Percentiles rank a stretch among this genome's conserved stretches.
These are phyloP conservation scores for Syrphus vitripennis DNA, from an alignment of 2,888 invertebrate species.

Conservation along the genomic window DNA sequence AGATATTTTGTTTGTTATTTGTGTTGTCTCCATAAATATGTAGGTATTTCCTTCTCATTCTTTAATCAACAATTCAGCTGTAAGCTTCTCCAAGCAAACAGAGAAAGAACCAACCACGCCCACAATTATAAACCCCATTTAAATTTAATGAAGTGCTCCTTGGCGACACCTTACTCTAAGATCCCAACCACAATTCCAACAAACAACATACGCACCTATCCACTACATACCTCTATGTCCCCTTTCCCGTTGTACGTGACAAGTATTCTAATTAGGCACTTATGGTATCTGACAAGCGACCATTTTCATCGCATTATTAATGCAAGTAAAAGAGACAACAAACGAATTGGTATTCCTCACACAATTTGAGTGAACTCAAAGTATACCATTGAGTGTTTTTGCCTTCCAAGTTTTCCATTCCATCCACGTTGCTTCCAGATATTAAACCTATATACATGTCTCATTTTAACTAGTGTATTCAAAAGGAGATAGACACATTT, in stretches of 20 bases:
- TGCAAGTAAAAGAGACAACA: conserved; percentile 18
- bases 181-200: conserved; percentile 10
- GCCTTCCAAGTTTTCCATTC: neutral
- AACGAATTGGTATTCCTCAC: neutral
- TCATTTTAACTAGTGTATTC: conserved; percentile 5
- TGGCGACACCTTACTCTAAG: conserved; percentile 20
- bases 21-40: neutral
- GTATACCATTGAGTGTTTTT: conserved; percentile 10
- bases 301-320: conserved; percentile 47
- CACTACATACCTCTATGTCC: neutral
- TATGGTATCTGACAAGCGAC: conserved; percentile 65
- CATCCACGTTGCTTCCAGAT: conserved; percentile 22
- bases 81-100: neutral
- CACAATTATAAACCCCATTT: conserved; percentile 7
- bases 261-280: conserved; percentile 58
- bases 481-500: conserved; percentile 19
- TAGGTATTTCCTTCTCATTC: conserved; percentile 22
- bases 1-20: neutral
- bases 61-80: conserved; percentile 41
- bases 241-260: neutral
- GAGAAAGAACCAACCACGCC: conserved; percentile 59
- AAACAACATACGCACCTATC: neutral
- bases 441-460: neutral
- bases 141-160: conserved; percentile 42
- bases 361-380: conserved; percentile 23